Evolutionary conservation across 2,797 vertebrate genomes (phyloP), one percentile per base, ranked within the genome.

Genomic region (Aeoliscus strigatus): DNA sequence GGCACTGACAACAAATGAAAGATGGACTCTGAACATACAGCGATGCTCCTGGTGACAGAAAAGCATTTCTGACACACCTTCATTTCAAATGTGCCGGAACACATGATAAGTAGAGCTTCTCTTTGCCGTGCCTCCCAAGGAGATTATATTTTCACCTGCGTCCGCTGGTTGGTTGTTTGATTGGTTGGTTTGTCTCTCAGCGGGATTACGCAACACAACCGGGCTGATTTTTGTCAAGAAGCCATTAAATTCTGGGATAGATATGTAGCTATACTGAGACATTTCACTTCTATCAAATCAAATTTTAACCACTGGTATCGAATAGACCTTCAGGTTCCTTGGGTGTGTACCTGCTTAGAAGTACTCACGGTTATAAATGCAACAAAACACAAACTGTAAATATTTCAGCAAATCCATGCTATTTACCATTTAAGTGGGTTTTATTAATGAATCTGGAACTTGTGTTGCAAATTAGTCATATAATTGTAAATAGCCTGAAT

Each of bases 401-500:
- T 48, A 60, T 40, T 63, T 49, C 14, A 41, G 44, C 27, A 61
- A 55, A 65, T 73, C 64, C 15, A 60, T 72, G 55, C 58, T 63
- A 39, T 68, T 73, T 66, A 51, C 18, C 43, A 57, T 77, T 73
- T 62, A 73, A 33, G 33, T 46, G 26, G 26, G 15, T 51, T 66
- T 64, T 46, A 54, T 66, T 60, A 56, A 57, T 26, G 66, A 62
- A 57, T 66, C 30, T 60, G 60, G 28, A 28, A 64, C 54, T 58
- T 63, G 66, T 70, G 65, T 60, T 61, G 47, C 66, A 77, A 77
- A 85, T 82, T 58, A 76, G 60, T 51, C 24, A 43, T 28, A 37
- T 78, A 75, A 79, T 76, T 79, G 72, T 77, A 75, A 77, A 70
- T 43, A 68, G 65, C 67, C 57, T 11, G 34, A 52, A 42, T 54